Evolutionary conservation across 23 tunicate genomes (phyloP), one percentile per base, ranked within the genome.

Genomic region (Aplidium turbinatum): DNA sequence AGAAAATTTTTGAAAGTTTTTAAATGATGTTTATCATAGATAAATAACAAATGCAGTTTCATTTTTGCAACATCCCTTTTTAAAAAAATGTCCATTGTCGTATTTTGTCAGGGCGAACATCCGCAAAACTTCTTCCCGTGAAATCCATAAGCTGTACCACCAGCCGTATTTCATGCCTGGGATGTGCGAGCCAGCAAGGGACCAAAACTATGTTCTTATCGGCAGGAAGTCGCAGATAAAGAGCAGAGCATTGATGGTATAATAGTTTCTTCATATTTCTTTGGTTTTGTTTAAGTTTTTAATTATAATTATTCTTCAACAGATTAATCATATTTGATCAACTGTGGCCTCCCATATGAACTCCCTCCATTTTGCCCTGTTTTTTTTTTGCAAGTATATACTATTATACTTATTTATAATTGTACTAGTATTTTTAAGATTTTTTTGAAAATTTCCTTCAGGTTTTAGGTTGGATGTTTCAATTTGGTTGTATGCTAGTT

Each of bases 101-200:
- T n/a, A n/a, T n/a, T n/a, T n/a, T n/a, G n/a, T n/a, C n/a, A 86
- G 93, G 93, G 35, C 68, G 13, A 86, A 48, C 4, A 70, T 68
- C 68, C 69, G 57, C 45, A 29, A 27, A 48, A 53, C 61, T 31
- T 35, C 85, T 13, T 72, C 56, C 58, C 72, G 82, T 31, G 85
- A 45, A 33, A 21, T 87, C 52, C 94, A 87, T 70, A 31, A 81
- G 25, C 67, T 39, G 33, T 87, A 87, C 62, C 55, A 42, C 31
- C 84, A 75, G 57, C 94, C 94, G 9, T 87, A 80, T 48, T 87
- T 87, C 70, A 58, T 87, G n/a, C 94, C 94, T 28, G 70, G 81
- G 20, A 87, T 87, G 94, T 87, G 94, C 33, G 94, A 87, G 28
- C 81, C 86, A 23, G 36, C 42, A 47, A 50, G 50, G 31, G 29